Evolutionary conservation across 92 coral and sea anemone species (phyloP), one percentile per base, ranked within the genome.

Genomic region (Actinostola sp.): DNA sequence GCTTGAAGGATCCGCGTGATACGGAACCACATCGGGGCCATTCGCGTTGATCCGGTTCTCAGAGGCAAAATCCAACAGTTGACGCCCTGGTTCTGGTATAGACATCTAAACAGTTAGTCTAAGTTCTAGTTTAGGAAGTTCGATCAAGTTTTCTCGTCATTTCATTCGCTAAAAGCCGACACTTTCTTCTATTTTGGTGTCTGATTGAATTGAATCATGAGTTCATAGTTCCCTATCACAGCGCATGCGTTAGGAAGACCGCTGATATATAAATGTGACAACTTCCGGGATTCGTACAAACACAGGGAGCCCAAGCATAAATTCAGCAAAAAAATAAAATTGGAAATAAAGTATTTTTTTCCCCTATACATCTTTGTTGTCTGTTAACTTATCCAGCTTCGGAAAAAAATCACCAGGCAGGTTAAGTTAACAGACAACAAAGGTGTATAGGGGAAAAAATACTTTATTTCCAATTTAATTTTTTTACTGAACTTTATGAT

Each of bases 1-100:
- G 55, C 94, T 91, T 20, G 98, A 89, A 66, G 99, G 99, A 82
- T 95, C 99, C 36, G 92, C 84, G 89, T 95, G 99, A 75, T 95
- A 95, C 2, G 97, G 97, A 1, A 89, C 89, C 63, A 88, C 90
- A 80, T 95, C 99, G 59, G 97, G 88, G 58, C 87, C 90, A 78
- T 88, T 83, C 1, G 62, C 66, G 54, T 8, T 48, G 8, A 48
- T 19, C 30, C 92, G 89, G 36, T 88, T 85, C 30, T 89, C 99
- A 29, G 90, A 68, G 62, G 70, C 92, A 55, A 91, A 85, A 78
- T 91, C 97, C 55, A 79, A 60, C 57, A 91, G 92, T 80, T 85
- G 92, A 65, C 97, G 92, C 97, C 97, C 97, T 83, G 82, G 74
- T n/a, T 89, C 92, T 82, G 86, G 36, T 53, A 65, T 69, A 80